These are phyloP conservation scores for Chondrosia reniformis DNA, from an alignment of 37 sponge, comb jelly and placozoan species.

Conservation along the genomic window DNA sequence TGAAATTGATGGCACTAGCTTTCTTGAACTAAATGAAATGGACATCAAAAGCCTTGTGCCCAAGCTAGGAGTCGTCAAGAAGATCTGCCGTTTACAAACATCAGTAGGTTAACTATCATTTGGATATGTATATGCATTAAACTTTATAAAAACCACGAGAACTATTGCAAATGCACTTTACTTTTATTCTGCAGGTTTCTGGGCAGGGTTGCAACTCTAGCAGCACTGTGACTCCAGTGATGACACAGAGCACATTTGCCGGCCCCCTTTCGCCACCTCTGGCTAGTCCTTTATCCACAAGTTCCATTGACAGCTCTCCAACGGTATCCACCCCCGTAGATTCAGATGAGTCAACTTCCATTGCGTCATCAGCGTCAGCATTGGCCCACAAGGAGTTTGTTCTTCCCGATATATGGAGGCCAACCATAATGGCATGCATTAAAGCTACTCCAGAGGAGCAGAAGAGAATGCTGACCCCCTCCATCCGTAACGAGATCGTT, in stretches of 20 bases:
- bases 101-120: background rate
- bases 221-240: background rate
- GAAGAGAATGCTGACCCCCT: background rate
- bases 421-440: slow-evolving; percentile 12
- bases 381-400: background rate
- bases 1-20: slow-evolving; percentile 9
- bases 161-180: too few species aligned
- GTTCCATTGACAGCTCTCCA: background rate
- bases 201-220: too few species aligned
- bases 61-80: slow-evolving; percentile 6
- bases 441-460: background rate
- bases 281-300: background rate
- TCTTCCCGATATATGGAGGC: slow-evolving; percentile 26
- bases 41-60: slow-evolving; percentile 1
- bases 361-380: slow-evolving; percentile 25
- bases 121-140: too few species aligned
- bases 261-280: background rate
- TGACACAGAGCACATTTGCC: too few species aligned
- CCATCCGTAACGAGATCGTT: slow-evolving; percentile 8
- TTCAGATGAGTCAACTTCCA: slow-evolving; percentile 17
- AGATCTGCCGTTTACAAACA: background rate
- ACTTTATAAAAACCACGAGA: too few species aligned
- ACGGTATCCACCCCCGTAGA: slow-evolving; percentile 7
- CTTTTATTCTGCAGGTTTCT: too few species aligned
- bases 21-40: slow-evolving; percentile 2